A percentile compares a stretch with the other conserved stretches of the same genome.
Evolutionary conservation across 2,113 vertebrate species (phyloP).

Genomic region (Peucedramus taeniatus): DNA sequence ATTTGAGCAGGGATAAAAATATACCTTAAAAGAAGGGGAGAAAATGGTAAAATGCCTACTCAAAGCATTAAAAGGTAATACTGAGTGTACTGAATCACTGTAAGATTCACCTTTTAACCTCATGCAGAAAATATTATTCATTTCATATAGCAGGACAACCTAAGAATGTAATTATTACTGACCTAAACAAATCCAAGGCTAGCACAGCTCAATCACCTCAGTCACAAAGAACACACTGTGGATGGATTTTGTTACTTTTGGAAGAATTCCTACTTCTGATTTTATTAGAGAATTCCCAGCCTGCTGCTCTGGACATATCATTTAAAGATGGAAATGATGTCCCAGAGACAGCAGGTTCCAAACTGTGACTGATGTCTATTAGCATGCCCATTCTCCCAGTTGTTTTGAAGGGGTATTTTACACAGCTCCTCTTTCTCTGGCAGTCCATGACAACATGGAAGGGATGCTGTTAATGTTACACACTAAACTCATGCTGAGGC

Average conservation of each 20-base stretch:
- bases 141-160: background rate
- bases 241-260: background rate
- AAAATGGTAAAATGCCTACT: background rate
- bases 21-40: background rate
- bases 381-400: background rate
- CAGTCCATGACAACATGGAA: background rate
- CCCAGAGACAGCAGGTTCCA: background rate
- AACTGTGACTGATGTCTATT: background rate
- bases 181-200: background rate
- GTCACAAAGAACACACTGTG: background rate
- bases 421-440: background rate
- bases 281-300: background rate
- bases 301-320: background rate
- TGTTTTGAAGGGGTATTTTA: background rate
- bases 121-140: background rate
- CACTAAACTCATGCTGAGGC: background rate
- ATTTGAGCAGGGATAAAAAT: conserved; percentile 37
- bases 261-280: background rate
- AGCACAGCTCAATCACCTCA: background rate
- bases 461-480: background rate
- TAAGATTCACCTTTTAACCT: background rate
- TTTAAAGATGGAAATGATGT: background rate
- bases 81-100: background rate
- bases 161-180: background rate
- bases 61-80: background rate